These are phyloP conservation scores for Platyscapa corneri DNA, from an alignment of 1,140 invertebrate genomes.

Conservation along the genomic window DNA sequence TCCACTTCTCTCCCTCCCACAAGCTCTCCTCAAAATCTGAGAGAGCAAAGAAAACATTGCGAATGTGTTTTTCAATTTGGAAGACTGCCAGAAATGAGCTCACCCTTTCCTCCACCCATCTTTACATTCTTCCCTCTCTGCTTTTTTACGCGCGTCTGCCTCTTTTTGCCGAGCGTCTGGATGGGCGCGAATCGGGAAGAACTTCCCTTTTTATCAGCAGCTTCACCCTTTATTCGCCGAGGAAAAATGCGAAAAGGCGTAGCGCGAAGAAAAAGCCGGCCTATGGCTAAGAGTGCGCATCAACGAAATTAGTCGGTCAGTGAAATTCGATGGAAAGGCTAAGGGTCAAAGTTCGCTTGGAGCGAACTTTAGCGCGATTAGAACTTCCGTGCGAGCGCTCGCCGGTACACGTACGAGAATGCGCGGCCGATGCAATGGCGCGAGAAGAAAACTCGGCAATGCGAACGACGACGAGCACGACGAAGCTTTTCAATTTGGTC, in stretches of 20 bases:
- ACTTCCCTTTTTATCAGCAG: neutral
- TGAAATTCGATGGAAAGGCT: constrained; percentile 2
- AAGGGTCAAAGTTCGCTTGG: neutral
- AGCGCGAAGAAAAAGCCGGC: neutral
- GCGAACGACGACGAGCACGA: neutral
- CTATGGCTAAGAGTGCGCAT: neutral
- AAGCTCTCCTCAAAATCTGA: constrained; percentile 45
- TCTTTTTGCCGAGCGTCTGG: neutral
- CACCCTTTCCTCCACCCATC: constrained; percentile 62
- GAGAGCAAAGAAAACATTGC: constrained; percentile 58
- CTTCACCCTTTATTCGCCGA: neutral
- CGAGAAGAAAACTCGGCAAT: neutral
- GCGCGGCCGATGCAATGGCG: neutral
- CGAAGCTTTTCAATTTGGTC: constrained; percentile 70
- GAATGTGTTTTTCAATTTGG: constrained; percentile 67
- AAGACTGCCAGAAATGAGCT: constrained; percentile 54
- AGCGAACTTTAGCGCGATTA: constrained; percentile 26
- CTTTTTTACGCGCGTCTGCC: constrained; percentile 18
- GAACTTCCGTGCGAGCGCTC: neutral
- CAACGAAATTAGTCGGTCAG: constrained; percentile 25
- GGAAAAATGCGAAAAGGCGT: neutral
- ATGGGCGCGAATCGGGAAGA: constrained; percentile 19
- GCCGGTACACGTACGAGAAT: neutral
- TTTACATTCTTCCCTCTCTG: constrained; percentile 49
- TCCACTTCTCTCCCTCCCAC: constrained; percentile 28